These are phyloP conservation scores for Chloebia gouldiae DNA, from an alignment of 2,113 vertebrate species.

Conservation along the genomic window DNA sequence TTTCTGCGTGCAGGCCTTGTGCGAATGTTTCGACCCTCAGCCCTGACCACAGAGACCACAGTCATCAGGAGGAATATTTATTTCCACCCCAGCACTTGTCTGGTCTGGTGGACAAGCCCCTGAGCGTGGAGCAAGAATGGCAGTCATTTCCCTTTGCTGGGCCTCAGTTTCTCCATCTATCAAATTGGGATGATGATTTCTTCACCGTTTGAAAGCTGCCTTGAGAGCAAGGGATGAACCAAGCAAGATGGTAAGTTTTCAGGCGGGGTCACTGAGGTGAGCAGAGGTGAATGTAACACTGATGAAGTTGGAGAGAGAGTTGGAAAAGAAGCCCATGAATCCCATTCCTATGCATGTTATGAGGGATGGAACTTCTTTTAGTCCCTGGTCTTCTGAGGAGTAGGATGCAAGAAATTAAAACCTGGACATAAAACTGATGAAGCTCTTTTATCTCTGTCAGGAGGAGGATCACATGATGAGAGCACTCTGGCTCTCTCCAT, in stretches of 20 bases:
- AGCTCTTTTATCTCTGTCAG: neutral
- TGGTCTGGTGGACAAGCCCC: neutral
- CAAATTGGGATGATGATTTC: neutral
- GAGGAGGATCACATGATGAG: neutral
- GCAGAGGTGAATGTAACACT: neutral
- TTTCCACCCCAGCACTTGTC: slow-evolving; percentile 48
- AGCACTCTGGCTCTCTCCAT: neutral
- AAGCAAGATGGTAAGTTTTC: neutral
- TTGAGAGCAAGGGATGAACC: neutral
- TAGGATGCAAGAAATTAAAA: neutral
- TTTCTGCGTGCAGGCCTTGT: slow-evolving; percentile 52
- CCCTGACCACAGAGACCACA: slow-evolving; percentile 63
- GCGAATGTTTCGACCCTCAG: slow-evolving; percentile 56
- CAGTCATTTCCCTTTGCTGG: neutral
- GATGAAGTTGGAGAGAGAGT: neutral
- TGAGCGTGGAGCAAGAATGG: neutral
- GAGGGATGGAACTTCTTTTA: neutral
- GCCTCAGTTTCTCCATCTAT: neutral
- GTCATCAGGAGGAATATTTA: slow-evolving; percentile 61
- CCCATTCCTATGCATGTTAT: accelerated
- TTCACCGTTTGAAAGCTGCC: neutral
- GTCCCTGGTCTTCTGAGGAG: neutral
- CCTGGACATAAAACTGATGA: neutral
- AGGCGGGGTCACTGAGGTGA: neutral
- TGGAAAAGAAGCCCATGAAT: neutral